A percentile compares a stretch with the other conserved stretches of the same genome.
These are phyloP conservation scores for Drosophila prosaltans DNA, from an alignment of 1,140 invertebrate genomes.

Conservation along the genomic window DNA sequence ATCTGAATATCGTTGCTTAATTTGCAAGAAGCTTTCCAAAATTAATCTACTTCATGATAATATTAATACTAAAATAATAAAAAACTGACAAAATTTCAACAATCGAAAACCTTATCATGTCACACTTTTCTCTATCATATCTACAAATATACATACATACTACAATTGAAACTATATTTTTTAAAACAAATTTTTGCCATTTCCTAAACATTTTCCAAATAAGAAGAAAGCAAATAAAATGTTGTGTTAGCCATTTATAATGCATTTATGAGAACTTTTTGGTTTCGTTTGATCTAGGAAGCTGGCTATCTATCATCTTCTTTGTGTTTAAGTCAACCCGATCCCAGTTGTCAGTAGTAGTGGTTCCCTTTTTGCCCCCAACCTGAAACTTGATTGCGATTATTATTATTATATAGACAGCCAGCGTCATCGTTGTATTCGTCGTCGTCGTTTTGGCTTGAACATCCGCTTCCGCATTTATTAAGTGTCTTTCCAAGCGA, in stretches of 20 bases:
- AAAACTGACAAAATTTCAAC: background rate
- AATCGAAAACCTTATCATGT: background rate
- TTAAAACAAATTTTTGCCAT: constrained; percentile 34
- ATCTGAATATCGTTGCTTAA: too few relatives aligned
- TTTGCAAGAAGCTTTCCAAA: background rate
- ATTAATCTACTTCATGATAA: background rate
- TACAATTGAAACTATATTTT: background rate
- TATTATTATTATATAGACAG: constrained; percentile 45
- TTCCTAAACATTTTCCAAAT: constrained; percentile 55
- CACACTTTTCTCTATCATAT: background rate
- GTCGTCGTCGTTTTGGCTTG: constrained; percentile 50
- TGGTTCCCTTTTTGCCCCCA: constrained; percentile 1
- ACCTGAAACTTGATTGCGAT: constrained; percentile 76
- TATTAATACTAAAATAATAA: background rate
- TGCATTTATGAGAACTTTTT: too few relatives aligned
- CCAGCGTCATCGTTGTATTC: constrained; percentile 40
- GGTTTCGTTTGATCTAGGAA: background rate
- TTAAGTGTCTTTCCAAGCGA: constrained; percentile 79
- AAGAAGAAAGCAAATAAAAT: too few relatives aligned
- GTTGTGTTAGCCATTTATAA: too few relatives aligned
- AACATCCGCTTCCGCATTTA: constrained; percentile 83
- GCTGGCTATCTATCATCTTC: background rate
- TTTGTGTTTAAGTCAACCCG: background rate
- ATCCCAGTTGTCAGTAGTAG: background rate
- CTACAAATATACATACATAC: too few relatives aligned